Conservation (phyloP, 2,797 vertebrate genomes). For the Pelodytes ibericus region DNA sequence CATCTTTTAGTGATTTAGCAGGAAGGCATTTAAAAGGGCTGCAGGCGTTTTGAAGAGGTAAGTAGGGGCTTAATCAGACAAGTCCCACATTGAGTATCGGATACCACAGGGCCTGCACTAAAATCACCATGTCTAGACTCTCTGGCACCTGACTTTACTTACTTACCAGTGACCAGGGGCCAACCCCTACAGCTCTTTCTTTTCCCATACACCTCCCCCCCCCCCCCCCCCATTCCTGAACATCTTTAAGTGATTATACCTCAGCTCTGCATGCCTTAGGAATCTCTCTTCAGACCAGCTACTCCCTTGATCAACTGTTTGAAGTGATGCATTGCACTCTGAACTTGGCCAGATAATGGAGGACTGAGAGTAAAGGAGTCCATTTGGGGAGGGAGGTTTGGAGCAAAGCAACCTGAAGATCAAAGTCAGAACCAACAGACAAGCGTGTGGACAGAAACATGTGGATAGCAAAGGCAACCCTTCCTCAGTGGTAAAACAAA, state of each 20-base stretch:
- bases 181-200: conserved; percentile 72
- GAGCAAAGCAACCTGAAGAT: neutral
- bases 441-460: conserved; percentile 57
- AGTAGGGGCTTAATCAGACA: conserved; percentile 86
- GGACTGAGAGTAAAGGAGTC: conserved; percentile 63
- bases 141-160: conserved; percentile 98
- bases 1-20: conserved; percentile 87
- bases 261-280: conserved; percentile 74
- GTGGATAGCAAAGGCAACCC: conserved; percentile 66
- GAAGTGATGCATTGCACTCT: conserved; percentile 82
- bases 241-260: conserved; percentile 88
- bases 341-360: conserved; percentile 78
- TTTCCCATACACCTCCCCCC: conserved; percentile 71
- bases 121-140: conserved; percentile 98
- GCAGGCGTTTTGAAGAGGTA: conserved; percentile 81
- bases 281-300: conserved; percentile 75
- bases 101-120: conserved; percentile 89
- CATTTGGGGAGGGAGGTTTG: conserved; percentile 14
- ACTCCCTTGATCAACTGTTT: conserved; percentile 75
- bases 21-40: conserved; percentile 82
- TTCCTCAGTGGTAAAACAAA: conserved; percentile 71
- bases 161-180: conserved; percentile 90
- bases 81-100: conserved; percentile 92
- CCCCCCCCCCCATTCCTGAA: conserved; percentile 64
- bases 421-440: conserved; percentile 22